Evolutionary conservation across 2,888 invertebrate species (phyloP), one percentile per base, ranked within the genome.

Genomic region (Conchocele bisecta): DNA sequence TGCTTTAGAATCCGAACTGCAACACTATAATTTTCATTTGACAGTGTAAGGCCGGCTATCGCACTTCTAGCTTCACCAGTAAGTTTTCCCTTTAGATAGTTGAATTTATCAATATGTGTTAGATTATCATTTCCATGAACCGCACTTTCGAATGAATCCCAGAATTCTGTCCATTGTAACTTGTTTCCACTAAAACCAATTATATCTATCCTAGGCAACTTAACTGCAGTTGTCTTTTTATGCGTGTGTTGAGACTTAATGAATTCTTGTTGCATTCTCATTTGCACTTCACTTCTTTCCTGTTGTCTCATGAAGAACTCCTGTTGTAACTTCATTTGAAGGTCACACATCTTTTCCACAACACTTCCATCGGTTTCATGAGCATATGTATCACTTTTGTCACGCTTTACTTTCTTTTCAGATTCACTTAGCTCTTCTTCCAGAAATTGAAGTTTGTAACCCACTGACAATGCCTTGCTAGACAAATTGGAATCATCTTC

Each of bases 11-110:
- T 46, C 29, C 33, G 11, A 15, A 57, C 22, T 5, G 69, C 69
- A 29, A 63, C 37, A 1, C 3, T 33, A 44, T 68, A 68, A 33
- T 69, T 69, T 35, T 69, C 69, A 51, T 63, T 58, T 20, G 63
- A 53, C 15, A 69, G 24, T 26, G 58, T 28, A 13, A 69, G 53
- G 13, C 63, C 69, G 22, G 56, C 33, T 17, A 70, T 64, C 28
- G 64, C 54, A 24, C 41, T 31, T 37, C 35, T 50, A 28, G 69
- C 57, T 42, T 57, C 51, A 22, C 58, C 63, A 28, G 44, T 53
- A 6, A 70, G 24, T 31, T 58, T 59, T 9, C 70, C 44, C 33
- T 53, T 64, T 20, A 69, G 42, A 28, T 57, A 69, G 13, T 50
- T 60, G 22, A 68, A 56, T 33, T 68, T 61, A 22, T 68, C 56